Conservation (phyloP, 2,888 invertebrate species). For the Drosophila conformis region DNA sequence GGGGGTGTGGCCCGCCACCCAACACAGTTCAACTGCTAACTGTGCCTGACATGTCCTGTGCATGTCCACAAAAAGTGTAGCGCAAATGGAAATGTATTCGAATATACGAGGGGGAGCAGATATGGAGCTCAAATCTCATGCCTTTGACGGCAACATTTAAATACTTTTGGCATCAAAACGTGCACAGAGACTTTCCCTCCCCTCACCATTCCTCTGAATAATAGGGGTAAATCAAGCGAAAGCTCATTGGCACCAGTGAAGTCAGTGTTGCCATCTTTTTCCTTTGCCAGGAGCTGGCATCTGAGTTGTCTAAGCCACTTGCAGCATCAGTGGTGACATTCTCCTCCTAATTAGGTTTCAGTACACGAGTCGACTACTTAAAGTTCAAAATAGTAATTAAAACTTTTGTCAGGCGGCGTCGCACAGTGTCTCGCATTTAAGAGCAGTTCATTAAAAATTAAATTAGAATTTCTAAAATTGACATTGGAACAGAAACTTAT, state of each 20-base stretch:
- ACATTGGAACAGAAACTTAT: neutral
- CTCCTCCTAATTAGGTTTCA: slow-evolving; percentile 80
- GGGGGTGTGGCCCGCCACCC: slow-evolving; percentile 34
- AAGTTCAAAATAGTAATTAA: slow-evolving; percentile 82
- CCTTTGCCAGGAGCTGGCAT: slow-evolving; percentile 14
- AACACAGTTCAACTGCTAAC: slow-evolving; percentile 12
- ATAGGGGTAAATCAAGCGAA: slow-evolving; percentile 47
- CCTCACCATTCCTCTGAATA: slow-evolving; percentile 12
- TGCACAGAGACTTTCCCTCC: slow-evolving; percentile 22
- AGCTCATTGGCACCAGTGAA: slow-evolving; percentile 41
- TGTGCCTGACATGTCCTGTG: slow-evolving; percentile 52
- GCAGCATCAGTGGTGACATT: slow-evolving; percentile 49
- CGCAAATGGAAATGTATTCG: slow-evolving; percentile 46
- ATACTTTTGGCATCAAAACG: slow-evolving; percentile 71
- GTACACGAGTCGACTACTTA: slow-evolving; percentile 81
- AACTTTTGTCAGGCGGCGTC: slow-evolving; percentile 80
- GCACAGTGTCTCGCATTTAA: slow-evolving; percentile 38
- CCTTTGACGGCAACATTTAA: slow-evolving; percentile 71
- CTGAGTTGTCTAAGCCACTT: slow-evolving; percentile 54
- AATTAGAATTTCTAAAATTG: slow-evolving; percentile 42
- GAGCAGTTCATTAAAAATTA: slow-evolving; percentile 41
- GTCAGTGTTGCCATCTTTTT: slow-evolving; percentile 6
- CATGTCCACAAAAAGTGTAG: slow-evolving; percentile 29
- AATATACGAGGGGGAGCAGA: neutral
- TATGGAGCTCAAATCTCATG: slow-evolving; percentile 45